Base-by-base conservation (phyloP, 2,113 vertebrate species). In the Neotoma lepida region DNA sequence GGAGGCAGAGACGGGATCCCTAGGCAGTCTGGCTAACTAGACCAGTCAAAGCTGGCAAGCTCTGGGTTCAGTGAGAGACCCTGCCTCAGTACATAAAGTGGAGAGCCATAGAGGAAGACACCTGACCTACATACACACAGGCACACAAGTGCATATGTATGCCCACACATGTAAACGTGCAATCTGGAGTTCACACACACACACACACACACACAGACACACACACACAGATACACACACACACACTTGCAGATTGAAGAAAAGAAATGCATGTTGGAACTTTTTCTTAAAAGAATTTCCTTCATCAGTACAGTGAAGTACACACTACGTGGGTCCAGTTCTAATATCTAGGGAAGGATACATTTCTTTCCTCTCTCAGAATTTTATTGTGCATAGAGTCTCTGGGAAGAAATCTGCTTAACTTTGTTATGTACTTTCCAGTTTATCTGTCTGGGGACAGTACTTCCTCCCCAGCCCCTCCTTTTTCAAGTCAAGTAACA, bases 351-450 rank as follows among this genome's bases (percentile, higher is more conserved):
- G 56, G 49, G 76, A 94, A 87, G 35, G 8, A 22, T 78, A 22
- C 15, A 20, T 92, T 95, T 70, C 89, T 90, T 58, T 51, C 61
- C 44, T n/a, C 64, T 89, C 20, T 86, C 54, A 15, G 8, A 30
- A 46, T 95, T 88, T 92, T 46, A 54, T 41, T 84, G n/a, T 88
- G 13, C 3, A 14, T 82, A 94, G n/a, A 56, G 18, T 82, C 66
- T 88, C 28, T 63, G 89, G 77, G 88, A 77, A 87, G n/a, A 91
- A 95, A 73, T 13, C 81, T 86, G 68, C 35, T 90, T 95, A 26
- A 39, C 30, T 91, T 93, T 88, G 64, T 91, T 64, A 74, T 78
- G 17, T 86, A 12, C 71, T 94, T 92, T 94, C 76, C 51, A 17
- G 41, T 78, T 61, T 77, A 3, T 86, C 81, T 86, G 30, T 78